These are phyloP conservation scores for Pithys albifrons DNA, from an alignment of 2,113 vertebrate genomes.

Conservation along the genomic window DNA sequence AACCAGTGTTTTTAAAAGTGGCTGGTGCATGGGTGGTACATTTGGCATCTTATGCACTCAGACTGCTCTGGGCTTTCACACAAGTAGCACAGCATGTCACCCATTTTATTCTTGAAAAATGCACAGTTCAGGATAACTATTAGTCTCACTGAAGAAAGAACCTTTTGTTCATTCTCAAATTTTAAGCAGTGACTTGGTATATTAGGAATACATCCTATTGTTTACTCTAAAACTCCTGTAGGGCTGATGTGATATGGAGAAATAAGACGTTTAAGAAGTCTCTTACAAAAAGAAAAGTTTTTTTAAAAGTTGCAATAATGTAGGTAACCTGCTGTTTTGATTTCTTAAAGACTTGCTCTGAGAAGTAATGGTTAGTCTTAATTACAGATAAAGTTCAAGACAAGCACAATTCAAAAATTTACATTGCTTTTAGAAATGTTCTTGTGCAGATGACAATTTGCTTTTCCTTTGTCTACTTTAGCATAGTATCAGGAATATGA, in stretches of 20 bases:
- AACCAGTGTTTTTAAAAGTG: background rate
- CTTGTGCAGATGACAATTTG: background rate
- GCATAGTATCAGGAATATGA: background rate
- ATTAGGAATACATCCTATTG: background rate
- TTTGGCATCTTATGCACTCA: background rate
- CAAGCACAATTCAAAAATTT: background rate
- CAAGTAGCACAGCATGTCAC: accelerated
- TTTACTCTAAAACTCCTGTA: background rate
- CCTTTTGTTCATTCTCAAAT: background rate
- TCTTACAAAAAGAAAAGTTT: background rate
- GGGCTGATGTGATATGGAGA: background rate
- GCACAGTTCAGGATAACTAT: background rate
- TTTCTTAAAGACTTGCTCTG: background rate
- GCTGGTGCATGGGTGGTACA: background rate
- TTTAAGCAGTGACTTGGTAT: background rate
- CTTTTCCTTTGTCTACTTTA: background rate
- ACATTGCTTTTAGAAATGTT: background rate
- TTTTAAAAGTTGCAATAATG: background rate
- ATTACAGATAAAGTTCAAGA: background rate
- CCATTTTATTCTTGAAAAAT: background rate
- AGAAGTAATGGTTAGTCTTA: background rate
- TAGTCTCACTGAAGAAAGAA: background rate
- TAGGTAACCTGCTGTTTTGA: background rate
- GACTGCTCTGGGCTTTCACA: background rate
- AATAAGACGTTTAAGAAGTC: background rate